Conservation (phyloP, 2,113 vertebrate species). For the Ivindomyrus marchei region DNA sequence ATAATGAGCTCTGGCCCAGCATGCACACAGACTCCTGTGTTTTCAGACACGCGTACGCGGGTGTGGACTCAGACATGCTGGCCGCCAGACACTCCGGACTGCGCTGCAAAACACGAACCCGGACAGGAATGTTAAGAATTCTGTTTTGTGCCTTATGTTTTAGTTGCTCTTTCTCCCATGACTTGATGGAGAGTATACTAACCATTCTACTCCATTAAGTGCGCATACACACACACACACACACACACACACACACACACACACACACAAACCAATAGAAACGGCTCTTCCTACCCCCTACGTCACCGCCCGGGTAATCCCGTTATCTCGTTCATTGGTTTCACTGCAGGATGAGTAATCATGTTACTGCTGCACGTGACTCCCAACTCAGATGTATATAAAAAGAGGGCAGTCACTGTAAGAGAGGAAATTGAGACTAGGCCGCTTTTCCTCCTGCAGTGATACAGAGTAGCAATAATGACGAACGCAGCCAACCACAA, state of each 20-base stretch:
- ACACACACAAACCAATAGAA: constrained; percentile 15
- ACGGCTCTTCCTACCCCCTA: neutral
- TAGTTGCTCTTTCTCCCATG: neutral
- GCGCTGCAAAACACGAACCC: neutral
- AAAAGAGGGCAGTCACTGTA: neutral
- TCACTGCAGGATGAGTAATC: neutral
- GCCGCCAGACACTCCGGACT: neutral
- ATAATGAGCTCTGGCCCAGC: neutral
- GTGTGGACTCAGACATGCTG: neutral
- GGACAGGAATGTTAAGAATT: neutral
- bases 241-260: neutral
- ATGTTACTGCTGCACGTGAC: constrained; percentile 1
- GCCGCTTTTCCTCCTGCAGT: neutral
- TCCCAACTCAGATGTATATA: neutral
- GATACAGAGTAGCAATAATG: neutral
- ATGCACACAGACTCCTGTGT: constrained; percentile 28
- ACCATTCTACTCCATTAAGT: neutral
- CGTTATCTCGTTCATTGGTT: neutral
- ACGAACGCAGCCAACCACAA: neutral
- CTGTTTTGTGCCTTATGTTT: neutral
- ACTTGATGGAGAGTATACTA: neutral
- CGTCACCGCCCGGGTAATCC: neutral
- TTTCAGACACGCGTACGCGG: neutral
- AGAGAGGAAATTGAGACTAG: neutral
- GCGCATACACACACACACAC: neutral